These are phyloP conservation scores for Brotula barbata DNA, from an alignment of 2,797 vertebrate genomes.

Conservation along the genomic window DNA sequence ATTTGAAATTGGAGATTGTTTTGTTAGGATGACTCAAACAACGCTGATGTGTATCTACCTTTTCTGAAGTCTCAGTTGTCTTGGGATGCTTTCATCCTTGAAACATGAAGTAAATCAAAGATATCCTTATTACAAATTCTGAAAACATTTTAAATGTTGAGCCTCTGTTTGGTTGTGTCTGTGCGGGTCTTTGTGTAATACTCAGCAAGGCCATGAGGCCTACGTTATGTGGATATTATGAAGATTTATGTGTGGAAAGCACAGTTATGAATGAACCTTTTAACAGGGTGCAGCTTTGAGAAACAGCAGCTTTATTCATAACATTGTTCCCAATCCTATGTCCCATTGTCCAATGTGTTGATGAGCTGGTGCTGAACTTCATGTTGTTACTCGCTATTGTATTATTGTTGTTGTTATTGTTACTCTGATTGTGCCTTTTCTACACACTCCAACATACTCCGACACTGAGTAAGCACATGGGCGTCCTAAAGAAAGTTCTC, in stretches of 20 bases:
- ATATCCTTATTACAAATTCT: background rate
- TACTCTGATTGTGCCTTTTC: background rate
- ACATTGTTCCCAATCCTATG: no score
- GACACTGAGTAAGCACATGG: no score
- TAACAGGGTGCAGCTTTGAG: no score
- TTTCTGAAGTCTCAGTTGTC: constrained; percentile 81
- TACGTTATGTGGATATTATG: background rate
- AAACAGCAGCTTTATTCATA: no score
- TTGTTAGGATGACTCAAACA: background rate
- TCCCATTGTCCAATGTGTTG: no score
- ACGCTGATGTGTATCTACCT: constrained; percentile 62
- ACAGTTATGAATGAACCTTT: no score
- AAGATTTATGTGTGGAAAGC: no score
- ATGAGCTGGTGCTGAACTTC: no score
- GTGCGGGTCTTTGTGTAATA: no score
- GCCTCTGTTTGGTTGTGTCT: background rate
- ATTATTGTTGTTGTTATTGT: no score
- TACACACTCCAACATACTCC: background rate
- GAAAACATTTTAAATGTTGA: background rate
- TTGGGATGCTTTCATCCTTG: constrained; percentile 77
- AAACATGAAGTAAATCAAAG: constrained; percentile 22
- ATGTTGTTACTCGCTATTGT: no score
- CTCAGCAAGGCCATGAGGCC: background rate
- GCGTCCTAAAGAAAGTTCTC: background rate
- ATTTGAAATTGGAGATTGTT: background rate